These are phyloP conservation scores for Diorhabda sublineata DNA, from an alignment of 1,140 invertebrate species.

Conservation along the genomic window DNA sequence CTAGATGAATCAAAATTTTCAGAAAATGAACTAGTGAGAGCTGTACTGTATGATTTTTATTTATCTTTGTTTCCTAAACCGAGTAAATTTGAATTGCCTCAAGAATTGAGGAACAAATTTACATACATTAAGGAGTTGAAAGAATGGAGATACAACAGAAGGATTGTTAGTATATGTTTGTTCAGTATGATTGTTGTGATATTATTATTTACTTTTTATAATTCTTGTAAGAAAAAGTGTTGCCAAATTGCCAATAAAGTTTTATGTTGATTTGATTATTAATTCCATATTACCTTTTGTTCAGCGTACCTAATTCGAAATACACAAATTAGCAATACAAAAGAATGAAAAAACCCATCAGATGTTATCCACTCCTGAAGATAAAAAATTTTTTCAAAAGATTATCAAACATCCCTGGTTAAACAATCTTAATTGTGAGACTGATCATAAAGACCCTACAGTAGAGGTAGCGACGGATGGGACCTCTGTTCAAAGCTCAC, in stretches of 20 bases:
- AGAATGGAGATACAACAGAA: conserved; percentile 55
- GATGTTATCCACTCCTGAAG: no score
- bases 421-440: no score
- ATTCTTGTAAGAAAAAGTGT: conserved; percentile 30
- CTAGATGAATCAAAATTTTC: conserved; percentile 59
- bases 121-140: conserved; percentile 60
- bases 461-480: no score
- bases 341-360: no score
- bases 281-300: no score
- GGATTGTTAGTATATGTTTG: conserved; percentile 33
- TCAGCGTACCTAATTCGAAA: no score
- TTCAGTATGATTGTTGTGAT: conserved; percentile 23
- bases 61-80: conserved; percentile 68
- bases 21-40: conserved; percentile 66
- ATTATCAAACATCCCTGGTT: no score
- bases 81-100: conserved; percentile 70
- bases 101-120: conserved; percentile 68
- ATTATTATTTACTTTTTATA: conserved; percentile 30
- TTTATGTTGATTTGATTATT: conserved; percentile 16
- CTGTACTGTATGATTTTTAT: conserved; percentile 73
- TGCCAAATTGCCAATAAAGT: conserved; percentile 29
- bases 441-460: no score
- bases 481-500: no score
- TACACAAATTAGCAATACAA: no score
- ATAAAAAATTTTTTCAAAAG: no score